Evolutionary conservation across 2,888 invertebrate genomes (phyloP).

Genomic region (Nezara viridula): DNA sequence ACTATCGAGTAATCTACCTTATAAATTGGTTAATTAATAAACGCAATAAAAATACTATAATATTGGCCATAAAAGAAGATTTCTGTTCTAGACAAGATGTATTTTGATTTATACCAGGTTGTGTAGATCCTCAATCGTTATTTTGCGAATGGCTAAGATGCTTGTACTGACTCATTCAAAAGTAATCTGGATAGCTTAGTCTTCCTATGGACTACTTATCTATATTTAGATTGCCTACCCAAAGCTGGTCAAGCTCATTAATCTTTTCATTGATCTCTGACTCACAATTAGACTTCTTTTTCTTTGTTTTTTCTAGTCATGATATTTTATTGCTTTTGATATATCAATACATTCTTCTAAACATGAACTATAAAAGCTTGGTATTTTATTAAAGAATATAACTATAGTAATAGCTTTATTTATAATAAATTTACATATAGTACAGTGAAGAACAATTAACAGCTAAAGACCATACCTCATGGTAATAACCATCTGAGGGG

Average conservation of each 20-base stretch:
- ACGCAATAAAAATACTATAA: background rate
- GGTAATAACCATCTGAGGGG: too few species aligned
- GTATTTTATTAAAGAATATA: background rate
- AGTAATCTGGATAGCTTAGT: background rate
- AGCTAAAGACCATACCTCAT: too few species aligned
- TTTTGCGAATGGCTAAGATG: background rate
- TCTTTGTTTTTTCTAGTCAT: background rate
- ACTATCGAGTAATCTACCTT: too few species aligned
- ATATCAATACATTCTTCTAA: background rate
- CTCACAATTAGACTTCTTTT: background rate
- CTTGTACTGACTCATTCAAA: background rate
- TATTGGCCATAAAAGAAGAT: background rate
- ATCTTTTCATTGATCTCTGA: background rate
- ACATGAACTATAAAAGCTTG: background rate
- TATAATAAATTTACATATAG: too few species aligned
- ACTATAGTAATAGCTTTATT: too few species aligned
- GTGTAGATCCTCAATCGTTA: background rate
- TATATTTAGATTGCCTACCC: background rate
- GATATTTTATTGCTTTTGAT: too few species aligned
- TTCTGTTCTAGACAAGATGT: background rate
- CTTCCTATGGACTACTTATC: constrained; percentile 1
- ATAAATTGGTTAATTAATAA: too few species aligned
- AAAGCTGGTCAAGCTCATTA: background rate
- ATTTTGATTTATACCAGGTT: too few species aligned
- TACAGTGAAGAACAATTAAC: too few species aligned